These are phyloP conservation scores for Macquaria australasica DNA, from an alignment of 2,113 vertebrate genomes.

Conservation along the genomic window DNA sequence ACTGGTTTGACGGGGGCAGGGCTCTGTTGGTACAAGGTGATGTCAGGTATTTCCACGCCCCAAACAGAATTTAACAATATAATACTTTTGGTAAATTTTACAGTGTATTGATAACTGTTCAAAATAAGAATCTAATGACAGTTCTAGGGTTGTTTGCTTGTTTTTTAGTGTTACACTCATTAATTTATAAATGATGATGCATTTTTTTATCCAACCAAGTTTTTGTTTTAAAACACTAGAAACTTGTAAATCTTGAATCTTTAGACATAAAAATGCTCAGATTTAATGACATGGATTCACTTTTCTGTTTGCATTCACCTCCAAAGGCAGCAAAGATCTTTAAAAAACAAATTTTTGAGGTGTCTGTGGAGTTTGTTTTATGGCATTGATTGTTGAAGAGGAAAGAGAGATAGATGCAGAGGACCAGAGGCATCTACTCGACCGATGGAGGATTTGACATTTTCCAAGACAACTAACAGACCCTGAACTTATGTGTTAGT, in stretches of 20 bases:
- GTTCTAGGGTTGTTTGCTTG: neutral
- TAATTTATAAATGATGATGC: neutral
- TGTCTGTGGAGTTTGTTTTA: neutral
- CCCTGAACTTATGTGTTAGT: constrained; percentile 19
- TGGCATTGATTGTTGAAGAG: constrained; percentile 1
- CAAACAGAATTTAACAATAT: neutral
- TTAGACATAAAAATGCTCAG: neutral
- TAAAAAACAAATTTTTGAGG: neutral
- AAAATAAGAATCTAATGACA: neutral
- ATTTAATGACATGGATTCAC: neutral
- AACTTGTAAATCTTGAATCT: neutral
- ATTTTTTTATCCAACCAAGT: neutral
- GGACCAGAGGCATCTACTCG: constrained; percentile 27
- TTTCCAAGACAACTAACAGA: constrained; percentile 14
- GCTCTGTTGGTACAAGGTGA: neutral
- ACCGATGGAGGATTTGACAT: constrained; percentile 43
- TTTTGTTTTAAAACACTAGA: neutral
- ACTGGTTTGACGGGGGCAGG: neutral
- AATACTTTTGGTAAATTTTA: neutral
- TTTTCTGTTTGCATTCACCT: neutral
- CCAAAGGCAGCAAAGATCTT: neutral
- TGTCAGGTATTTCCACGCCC: neutral
- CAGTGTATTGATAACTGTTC: neutral
- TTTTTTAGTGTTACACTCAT: neutral
- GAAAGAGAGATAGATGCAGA: neutral